Evolutionary conservation across 2,113 vertebrate genomes (phyloP), one percentile per base, ranked within the genome.

Genomic region (Platichthys flesus): DNA sequence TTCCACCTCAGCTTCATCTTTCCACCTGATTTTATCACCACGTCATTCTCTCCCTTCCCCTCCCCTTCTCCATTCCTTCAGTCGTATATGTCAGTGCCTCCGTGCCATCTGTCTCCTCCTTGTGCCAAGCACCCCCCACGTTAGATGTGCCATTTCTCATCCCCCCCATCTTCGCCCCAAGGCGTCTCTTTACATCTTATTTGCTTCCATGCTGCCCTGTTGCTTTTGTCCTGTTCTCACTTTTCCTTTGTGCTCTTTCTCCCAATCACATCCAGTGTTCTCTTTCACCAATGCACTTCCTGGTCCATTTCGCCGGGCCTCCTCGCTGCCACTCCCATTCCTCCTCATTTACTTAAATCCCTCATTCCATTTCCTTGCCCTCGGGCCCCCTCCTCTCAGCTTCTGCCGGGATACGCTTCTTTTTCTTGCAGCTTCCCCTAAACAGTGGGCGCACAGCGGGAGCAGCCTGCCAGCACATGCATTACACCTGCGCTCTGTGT

Each of bases 101-200:
- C 47, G 9, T 81, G 74, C 79, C 85, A 76, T 81, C 82, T 81
- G 71, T 82, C 74, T 81, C 74, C 64, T 84, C 42, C n/a, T 82
- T 4, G 1, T 78, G 81, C 78, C 79, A 80, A 72, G 42, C 56
- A 57, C 85, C 59, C 37, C 54, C 56, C 58, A 35, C 65, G 67
- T 65, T 72, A 69, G 61, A 76, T 64, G 66, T 70, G 40, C 74
- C 23, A 37, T 58, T 52, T 63, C 63, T 55, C 51, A 74, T 77
- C 61, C 65, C 14, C 23, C 26, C 51, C 81, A 37, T 63, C 42
- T 71, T 31, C 3, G 71, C 71, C 82, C 63, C 23, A 12, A 51
- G 16, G 47, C 42, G n/a, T 57, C 20, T 66, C 73, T 74, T 56
- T 21, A 69, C 65, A 40, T 63, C 71, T 35, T 51, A 57, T 73